Evolutionary conservation across 2,888 invertebrate genomes (phyloP).

Genomic region (Megamerina dolium): DNA sequence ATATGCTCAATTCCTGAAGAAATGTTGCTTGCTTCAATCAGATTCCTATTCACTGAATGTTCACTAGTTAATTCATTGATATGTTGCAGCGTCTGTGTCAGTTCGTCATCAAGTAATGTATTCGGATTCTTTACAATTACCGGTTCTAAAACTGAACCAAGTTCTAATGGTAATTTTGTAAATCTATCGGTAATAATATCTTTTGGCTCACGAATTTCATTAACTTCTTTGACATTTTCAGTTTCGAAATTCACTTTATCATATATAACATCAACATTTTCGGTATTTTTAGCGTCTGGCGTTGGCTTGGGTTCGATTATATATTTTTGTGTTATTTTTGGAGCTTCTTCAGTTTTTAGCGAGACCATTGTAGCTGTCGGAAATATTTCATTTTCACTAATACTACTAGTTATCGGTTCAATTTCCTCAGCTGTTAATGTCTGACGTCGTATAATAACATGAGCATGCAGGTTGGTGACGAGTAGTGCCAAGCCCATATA

Average conservation of each 20-base stretch:
- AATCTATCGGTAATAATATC: background rate
- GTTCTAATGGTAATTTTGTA: too few relatives aligned
- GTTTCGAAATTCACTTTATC: conserved; percentile 4
- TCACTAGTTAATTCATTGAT: too few relatives aligned
- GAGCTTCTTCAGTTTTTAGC: background rate
- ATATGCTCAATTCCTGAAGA: too few relatives aligned
- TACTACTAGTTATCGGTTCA: background rate
- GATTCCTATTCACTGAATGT: too few relatives aligned
- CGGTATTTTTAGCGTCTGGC: background rate
- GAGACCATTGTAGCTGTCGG: background rate
- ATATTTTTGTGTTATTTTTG: conserved; percentile 1
- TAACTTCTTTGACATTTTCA: too few relatives aligned
- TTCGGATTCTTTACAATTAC: too few relatives aligned
- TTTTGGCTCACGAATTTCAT: background rate
- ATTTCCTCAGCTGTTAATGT: background rate
- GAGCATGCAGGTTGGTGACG: too few relatives aligned
- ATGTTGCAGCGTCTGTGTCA: too few relatives aligned
- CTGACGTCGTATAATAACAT: background rate
- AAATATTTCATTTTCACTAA: conserved; percentile 6
- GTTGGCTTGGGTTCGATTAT: conserved; percentile 1
- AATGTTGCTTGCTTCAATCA: too few relatives aligned
- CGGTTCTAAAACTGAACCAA: too few relatives aligned
- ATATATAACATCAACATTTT: background rate
- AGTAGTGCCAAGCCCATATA: too few relatives aligned
- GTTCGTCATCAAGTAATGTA: too few relatives aligned